These are phyloP conservation scores for Parnassius orleans DNA, from an alignment of 2,888 invertebrate species.

Conservation along the genomic window DNA sequence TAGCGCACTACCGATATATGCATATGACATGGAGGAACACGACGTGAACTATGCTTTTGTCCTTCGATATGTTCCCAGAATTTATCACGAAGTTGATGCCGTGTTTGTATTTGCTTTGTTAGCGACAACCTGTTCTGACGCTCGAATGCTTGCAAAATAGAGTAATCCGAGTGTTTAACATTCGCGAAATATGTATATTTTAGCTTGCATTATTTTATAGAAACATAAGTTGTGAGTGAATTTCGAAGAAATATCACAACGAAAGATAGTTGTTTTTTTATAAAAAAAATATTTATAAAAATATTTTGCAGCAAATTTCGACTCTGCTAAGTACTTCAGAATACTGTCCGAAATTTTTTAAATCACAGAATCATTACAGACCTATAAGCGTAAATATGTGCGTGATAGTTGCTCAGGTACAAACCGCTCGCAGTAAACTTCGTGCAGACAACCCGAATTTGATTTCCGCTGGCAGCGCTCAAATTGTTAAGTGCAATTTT, in stretches of 20 bases:
- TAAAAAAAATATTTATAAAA: too few species aligned
- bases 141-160: conserved; percentile 28
- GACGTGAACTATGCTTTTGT: conserved; percentile 35
- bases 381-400: too few species aligned
- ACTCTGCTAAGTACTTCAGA: too few species aligned
- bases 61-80: conserved; percentile 33
- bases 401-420: too few species aligned
- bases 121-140: conserved; percentile 27
- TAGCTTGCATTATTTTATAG: conserved; percentile 12
- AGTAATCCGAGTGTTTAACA: conserved; percentile 17
- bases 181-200: conserved; percentile 21
- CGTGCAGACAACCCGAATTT: too few species aligned
- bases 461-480: too few species aligned
- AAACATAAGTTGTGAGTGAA: background rate
- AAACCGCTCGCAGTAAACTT: too few species aligned
- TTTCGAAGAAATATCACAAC: background rate
- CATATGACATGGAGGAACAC: conserved; percentile 29
- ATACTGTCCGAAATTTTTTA: too few species aligned
- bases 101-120: conserved; percentile 29
- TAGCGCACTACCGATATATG: conserved; percentile 7
- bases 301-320: too few species aligned
- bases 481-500: too few species aligned
- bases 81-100: conserved; percentile 28
- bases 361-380: too few species aligned
- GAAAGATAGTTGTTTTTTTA: too few species aligned